A percentile compares a stretch with the other conserved stretches of the same genome.
Conservation (phyloP, 2,113 vertebrate species). For the Chaetorhynchus papuensis region DNA sequence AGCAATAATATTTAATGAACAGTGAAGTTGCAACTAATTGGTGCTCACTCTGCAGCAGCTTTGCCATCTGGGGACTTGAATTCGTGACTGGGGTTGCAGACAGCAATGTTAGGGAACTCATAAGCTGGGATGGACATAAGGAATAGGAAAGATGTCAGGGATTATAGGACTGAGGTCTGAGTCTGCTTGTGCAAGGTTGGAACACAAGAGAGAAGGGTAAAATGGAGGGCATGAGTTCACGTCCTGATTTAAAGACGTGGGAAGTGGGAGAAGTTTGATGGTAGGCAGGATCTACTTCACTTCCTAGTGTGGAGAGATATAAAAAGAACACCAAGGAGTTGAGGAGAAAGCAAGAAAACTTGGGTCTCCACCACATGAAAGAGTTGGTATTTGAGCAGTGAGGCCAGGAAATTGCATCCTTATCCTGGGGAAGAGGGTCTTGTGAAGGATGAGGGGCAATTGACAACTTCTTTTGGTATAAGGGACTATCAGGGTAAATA, state of each 20-base stretch:
- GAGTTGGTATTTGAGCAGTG: neutral
- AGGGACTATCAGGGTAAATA: neutral
- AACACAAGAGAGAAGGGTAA: neutral
- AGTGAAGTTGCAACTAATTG: neutral
- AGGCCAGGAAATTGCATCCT: neutral
- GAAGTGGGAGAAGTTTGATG: neutral
- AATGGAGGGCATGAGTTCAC: neutral
- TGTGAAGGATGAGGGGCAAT: neutral
- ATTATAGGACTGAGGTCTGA: neutral
- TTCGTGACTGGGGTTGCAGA: neutral
- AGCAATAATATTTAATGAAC: slow-evolving; percentile 10
- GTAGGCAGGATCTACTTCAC: neutral
- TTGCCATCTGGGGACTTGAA: neutral
- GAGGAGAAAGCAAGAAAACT: neutral
- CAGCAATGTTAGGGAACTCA: neutral
- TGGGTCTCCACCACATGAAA: neutral
- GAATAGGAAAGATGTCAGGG: neutral
- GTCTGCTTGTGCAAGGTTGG: neutral
- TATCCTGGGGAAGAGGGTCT: neutral
- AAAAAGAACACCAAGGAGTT: neutral
- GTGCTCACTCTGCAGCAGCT: neutral
- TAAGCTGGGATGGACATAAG: neutral
- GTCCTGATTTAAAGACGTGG: neutral
- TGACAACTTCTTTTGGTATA: neutral
- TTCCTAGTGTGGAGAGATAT: neutral